Evolutionary conservation across 2,888 invertebrate species (phyloP), one percentile per base, ranked within the genome.

Genomic region (Phaedon cochleariae): DNA sequence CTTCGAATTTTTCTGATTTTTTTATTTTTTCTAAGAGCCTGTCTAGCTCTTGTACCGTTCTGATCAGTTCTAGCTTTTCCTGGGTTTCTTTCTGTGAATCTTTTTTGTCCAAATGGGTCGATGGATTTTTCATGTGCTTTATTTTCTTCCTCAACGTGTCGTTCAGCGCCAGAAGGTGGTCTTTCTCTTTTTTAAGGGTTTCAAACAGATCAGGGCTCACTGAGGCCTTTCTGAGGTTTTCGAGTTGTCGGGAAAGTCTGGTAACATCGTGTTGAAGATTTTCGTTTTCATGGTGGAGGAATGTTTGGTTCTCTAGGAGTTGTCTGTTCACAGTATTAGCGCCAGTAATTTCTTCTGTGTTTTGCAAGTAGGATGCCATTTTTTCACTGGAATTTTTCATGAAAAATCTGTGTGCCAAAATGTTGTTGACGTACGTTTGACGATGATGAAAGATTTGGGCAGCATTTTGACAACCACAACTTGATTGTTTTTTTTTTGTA

Each of bases 281-380:
- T 65, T 71, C 62, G 49, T 76, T 75, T 63, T 76, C 75, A 12
- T 64, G 60, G 21, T 67, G 71, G 6, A 76, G 70, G 54, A 70
- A 72, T 21, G 74, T 67, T 48, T 74, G 74, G 55, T 74, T 76
- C 60, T 74, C 69, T 20, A 74, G 37, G 15, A 74, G 52, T 45
- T 74, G 72, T 48, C 61, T 62, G 60, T 73, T 74, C 18, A 70
- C 62, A 2, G 61, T 59, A 31, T 69, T 69, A 15, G 62, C 37
- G n/a, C 59, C 45, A n/a, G 18, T 21, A 4, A 21, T 49, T 12
- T 57, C 53, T 5, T 55, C 55, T 2, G 41, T 29, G 17, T 46
- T 55, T 51, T 20, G 18, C 10, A 31, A 10, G 10, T 61, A 49
- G 29, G 52, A 46, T 51, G 54, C 31, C 65, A 65, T 65, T 54